Percentiles rank a stretch among this genome's conserved stretches.
Evolutionary conservation across 2,797 vertebrate genomes (phyloP).

Genomic region (Rhinoraja longicauda): DNA sequence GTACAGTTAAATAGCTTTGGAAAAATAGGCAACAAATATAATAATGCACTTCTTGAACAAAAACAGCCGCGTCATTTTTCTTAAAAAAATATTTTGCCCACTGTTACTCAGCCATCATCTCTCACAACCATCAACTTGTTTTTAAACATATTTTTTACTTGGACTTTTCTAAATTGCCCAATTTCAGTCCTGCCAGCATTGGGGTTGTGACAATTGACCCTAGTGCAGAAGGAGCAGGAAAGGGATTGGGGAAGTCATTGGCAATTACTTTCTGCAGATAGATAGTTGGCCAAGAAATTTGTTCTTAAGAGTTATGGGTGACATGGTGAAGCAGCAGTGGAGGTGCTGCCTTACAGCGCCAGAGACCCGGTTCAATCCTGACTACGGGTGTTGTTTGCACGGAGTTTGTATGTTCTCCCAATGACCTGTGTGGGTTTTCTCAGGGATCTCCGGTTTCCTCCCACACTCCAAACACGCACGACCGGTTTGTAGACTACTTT

Average conservation of each 20-base stretch:
- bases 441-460: no score
- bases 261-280: no score
- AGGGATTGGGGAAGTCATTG: not conserved
- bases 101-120: not conserved
- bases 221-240: not conserved
- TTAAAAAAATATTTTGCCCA: not conserved
- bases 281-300: no score
- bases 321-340: no score
- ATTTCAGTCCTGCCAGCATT: not conserved
- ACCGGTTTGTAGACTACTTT: no score
- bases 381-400: no score
- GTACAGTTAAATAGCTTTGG: not conserved
- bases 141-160: not conserved
- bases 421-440: no score
- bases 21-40: not conserved
- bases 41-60: not conserved
- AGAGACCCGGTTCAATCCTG: no score
- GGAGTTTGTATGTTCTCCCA: no score
- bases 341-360: no score
- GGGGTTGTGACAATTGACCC: not conserved
- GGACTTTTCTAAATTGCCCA: not conserved
- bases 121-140: not conserved
- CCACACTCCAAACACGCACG: no score
- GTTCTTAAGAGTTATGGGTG: no score
- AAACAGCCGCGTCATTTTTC: not conserved